These are phyloP conservation scores for Artibeus jamaicensis DNA, from an alignment of 2,797 vertebrate genomes.

Conservation along the genomic window DNA sequence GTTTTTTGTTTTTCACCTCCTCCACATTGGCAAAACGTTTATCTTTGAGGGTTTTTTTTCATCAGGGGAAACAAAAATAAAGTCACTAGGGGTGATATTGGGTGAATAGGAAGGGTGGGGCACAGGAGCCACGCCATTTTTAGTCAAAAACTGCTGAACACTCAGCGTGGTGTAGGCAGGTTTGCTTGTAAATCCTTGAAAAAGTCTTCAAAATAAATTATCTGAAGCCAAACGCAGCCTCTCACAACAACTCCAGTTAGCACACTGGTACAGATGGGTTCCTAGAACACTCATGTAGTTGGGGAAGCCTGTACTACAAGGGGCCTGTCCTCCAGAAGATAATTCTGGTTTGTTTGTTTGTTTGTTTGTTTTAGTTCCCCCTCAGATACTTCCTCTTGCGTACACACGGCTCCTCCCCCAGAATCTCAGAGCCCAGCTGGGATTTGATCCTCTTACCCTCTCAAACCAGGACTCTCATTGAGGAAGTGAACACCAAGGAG, in stretches of 20 bases:
- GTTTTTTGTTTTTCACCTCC: not conserved
- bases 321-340: not conserved
- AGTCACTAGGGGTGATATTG: not conserved
- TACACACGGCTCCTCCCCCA: rapidly evolving
- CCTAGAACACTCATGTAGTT: not conserved
- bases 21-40: not conserved
- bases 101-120: not conserved
- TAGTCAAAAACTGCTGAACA: not conserved
- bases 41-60: not conserved
- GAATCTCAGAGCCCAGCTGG: not conserved
- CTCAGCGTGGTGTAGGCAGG: not conserved
- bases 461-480: not conserved
- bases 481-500: not conserved
- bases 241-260: not conserved
- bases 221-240: not conserved
- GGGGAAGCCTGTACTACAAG: not conserved
- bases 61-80: not conserved
- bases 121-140: not conserved
- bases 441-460: not conserved
- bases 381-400: not conserved
- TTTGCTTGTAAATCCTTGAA: not conserved
- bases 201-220: not conserved
- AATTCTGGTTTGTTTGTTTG: not conserved
- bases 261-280: not conserved
- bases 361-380: not conserved